Conservation (phyloP, 2,113 vertebrate species). For the Sus scrofa region T2T-Sscrofa CM000829.6:53341501-53342000, state of each 20-base stretch:
- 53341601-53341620: conserved; percentile 82
- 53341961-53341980: not conserved
- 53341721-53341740: conserved; percentile 13
- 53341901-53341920: not conserved
- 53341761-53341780: conserved; percentile 25
- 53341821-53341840: not conserved
- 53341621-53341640: conserved; percentile 75
- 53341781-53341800: not conserved
- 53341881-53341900: not conserved
- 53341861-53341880: not conserved
- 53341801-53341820: not conserved
- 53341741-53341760: conserved; percentile 14
- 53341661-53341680: conserved; percentile 62
- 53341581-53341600: conserved; percentile 83
- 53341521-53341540: conserved; percentile 80
- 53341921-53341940: not conserved
- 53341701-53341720: conserved; percentile 61
- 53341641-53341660: conserved; percentile 62
- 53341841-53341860: not conserved
- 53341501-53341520: conserved; percentile 1
- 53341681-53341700: conserved; percentile 53
- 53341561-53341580: conserved; percentile 73
- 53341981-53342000: too few species aligned
- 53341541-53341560: conserved; percentile 79
- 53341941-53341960: not conserved